These are phyloP conservation scores for Laticauda laticaudata DNA, from an alignment of 2,113 vertebrate species.

Conservation along the genomic window DNA sequence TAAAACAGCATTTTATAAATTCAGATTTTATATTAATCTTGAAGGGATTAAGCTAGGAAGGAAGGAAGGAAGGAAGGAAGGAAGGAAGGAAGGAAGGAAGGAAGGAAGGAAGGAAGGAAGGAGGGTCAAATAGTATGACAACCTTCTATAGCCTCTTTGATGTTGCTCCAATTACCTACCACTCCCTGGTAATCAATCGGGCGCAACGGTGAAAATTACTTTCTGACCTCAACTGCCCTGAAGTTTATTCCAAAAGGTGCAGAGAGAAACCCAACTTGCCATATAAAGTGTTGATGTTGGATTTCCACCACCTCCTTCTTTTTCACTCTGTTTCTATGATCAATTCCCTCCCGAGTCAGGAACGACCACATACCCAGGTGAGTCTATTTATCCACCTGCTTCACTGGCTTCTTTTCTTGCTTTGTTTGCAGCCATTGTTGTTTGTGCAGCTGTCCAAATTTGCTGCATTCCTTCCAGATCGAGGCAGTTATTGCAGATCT, in stretches of 20 bases:
- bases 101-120: no score
- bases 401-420: background rate
- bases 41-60: slow-evolving; percentile 15
- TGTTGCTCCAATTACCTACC: background rate
- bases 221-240: background rate
- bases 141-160: background rate
- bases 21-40: slow-evolving; percentile 36
- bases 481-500: background rate
- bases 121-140: background rate
- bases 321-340: background rate
- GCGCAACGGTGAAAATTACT: background rate
- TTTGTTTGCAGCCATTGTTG: background rate
- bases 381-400: slow-evolving; percentile 17
- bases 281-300: background rate
- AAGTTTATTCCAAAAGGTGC: background rate
- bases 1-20: slow-evolving; percentile 60
- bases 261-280: background rate
- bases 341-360: background rate
- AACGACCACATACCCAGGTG: background rate
- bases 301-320: no score
- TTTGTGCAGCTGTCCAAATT: slow-evolving; percentile 23
- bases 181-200: background rate
- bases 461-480: background rate
- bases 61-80: no score
- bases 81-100: background rate